Percentiles rank a stretch among this genome's conserved stretches.
Conservation (phyloP, 2,797 vertebrate genomes). For the Eulemur mongoz region DNA sequence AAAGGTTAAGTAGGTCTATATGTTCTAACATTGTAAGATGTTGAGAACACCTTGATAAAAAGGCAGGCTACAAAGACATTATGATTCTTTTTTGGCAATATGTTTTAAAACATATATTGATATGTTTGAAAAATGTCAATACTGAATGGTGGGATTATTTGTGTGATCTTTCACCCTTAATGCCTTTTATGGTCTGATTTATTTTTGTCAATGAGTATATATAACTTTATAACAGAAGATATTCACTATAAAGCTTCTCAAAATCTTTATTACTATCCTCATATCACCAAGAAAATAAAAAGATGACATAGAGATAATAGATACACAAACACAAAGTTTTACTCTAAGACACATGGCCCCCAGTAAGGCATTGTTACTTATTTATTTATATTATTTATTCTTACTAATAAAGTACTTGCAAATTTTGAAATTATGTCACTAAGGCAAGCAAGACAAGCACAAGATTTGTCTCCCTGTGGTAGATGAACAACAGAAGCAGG, state of each 20-base stretch:
- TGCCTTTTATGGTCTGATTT: background rate
- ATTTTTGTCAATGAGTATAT: constrained; percentile 17
- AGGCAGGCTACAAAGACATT: background rate
- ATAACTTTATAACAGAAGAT: background rate
- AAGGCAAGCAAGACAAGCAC: background rate
- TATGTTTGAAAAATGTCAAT: constrained; percentile 4
- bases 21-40: background rate
- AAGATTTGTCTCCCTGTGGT: background rate
- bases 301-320: background rate
- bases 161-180: background rate
- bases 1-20: background rate
- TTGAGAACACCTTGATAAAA: constrained; percentile 1
- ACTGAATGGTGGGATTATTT: background rate
- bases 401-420: background rate
- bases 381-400: background rate
- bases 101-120: background rate
- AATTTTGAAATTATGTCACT: background rate
- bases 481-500: background rate
- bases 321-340: background rate
- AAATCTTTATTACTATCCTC: background rate
- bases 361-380: background rate
- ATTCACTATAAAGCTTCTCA: background rate
- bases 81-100: background rate
- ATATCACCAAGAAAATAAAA: background rate
- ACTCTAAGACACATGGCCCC: background rate